Percentiles rank a stretch among this genome's conserved stretches.
Conservation (phyloP, 2,888 invertebrate genomes). For the Diaphora mendica region DNA sequence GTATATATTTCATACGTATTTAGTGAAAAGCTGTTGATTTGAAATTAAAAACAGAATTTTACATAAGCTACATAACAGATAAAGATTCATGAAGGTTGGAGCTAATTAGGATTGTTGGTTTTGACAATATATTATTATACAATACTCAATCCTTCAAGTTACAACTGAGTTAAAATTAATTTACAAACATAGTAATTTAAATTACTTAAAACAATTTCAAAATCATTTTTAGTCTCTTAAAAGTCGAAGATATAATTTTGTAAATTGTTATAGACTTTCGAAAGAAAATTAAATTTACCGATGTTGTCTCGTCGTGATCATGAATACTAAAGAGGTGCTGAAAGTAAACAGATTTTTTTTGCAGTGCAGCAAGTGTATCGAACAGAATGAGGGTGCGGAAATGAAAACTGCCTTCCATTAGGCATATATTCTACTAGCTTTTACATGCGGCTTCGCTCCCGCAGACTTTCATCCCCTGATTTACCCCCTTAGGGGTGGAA, state of each 20-base stretch:
- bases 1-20: too few relatives aligned
- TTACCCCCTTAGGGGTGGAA: too few relatives aligned
- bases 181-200: neutral
- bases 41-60: too few relatives aligned
- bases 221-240: neutral
- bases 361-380: neutral
- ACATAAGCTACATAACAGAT: neutral
- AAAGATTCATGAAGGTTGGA: neutral
- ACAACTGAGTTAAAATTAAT: neutral
- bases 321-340: conserved; percentile 37
- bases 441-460: too few relatives aligned
- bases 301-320: conserved; percentile 23
- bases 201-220: neutral
- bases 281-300: conserved; percentile 2
- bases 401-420: neutral
- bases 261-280: conserved; percentile 3
- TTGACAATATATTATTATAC: too few relatives aligned
- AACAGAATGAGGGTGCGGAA: neutral
- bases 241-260: neutral
- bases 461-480: too few relatives aligned
- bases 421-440: too few relatives aligned
- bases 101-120: neutral
- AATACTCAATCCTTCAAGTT: neutral
- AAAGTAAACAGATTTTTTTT: conserved; percentile 5
- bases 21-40: too few relatives aligned